Conservation (phyloP, 2,888 invertebrate genomes). For the Lathronympha strigana region DNA sequence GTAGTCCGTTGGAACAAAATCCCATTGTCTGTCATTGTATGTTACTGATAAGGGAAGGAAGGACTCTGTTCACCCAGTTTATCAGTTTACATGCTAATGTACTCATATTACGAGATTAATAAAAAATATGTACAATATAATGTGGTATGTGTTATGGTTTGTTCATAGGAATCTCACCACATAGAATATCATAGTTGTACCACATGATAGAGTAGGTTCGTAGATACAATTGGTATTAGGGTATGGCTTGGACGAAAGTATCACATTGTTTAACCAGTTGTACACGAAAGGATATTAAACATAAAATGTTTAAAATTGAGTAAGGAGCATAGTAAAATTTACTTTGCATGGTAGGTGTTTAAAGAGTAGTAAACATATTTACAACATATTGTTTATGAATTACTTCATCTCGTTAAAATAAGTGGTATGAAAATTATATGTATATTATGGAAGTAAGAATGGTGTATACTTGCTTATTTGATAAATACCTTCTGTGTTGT, state of each 20-base stretch:
- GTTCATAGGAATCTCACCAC: constrained; percentile 41
- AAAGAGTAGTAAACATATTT: constrained; percentile 58
- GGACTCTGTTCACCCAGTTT: constrained; percentile 36
- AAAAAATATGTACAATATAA: constrained; percentile 31
- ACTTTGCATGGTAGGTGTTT: constrained; percentile 76
- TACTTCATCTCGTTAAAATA: constrained; percentile 67
- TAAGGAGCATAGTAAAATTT: constrained; percentile 73
- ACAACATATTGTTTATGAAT: constrained; percentile 61
- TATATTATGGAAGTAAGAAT: constrained; percentile 71
- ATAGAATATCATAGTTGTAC: constrained; percentile 27
- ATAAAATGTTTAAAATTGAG: constrained; percentile 73
- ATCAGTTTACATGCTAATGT: constrained; percentile 38
- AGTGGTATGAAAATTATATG: constrained; percentile 68
- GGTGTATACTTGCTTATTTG: constrained; percentile 65
- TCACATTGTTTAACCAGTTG: constrained; percentile 31
- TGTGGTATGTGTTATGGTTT: constrained; percentile 34
- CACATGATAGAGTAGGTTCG: constrained; percentile 35
- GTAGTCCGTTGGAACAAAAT: constrained; percentile 34
- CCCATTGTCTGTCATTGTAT: constrained; percentile 24
- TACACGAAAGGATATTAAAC: constrained; percentile 66
- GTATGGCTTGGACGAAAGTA: constrained; percentile 26
- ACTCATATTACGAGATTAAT: constrained; percentile 39
- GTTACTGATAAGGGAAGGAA: constrained; percentile 26
- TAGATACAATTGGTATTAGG: constrained; percentile 36
- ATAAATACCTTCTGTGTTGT: constrained; percentile 57